Evolutionary conservation across 2,888 invertebrate species (phyloP).

Genomic region (Aplocera efformata): DNA sequence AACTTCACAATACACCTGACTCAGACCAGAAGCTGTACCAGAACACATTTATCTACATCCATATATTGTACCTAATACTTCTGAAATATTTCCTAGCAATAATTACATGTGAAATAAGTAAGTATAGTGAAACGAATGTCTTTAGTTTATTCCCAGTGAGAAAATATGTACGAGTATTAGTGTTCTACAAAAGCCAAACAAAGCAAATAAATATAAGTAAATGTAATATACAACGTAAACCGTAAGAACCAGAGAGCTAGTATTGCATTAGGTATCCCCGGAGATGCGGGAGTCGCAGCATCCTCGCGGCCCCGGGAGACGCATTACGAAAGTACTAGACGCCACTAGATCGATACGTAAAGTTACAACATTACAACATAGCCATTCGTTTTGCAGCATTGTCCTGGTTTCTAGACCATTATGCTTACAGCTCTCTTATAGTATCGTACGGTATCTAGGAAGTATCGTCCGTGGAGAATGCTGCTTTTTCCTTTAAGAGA

Average conservation of each 20-base stretch:
- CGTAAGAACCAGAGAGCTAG: constrained; percentile 51
- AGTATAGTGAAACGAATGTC: no score
- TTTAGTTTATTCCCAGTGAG: background rate
- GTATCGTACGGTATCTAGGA: constrained; percentile 12
- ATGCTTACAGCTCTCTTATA: constrained; percentile 7
- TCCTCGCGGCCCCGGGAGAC: constrained; percentile 67
- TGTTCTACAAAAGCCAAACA: constrained; percentile 7
- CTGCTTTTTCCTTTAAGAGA: background rate
- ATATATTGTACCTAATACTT: no score
- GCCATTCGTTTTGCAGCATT: constrained; percentile 49
- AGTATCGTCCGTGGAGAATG: constrained; percentile 1
- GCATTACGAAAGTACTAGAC: constrained; percentile 75
- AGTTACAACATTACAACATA: constrained; percentile 56
- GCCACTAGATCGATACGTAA: constrained; percentile 70
- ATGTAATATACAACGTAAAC: constrained; percentile 34
- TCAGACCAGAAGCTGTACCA: background rate
- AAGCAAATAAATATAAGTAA: constrained; percentile 32
- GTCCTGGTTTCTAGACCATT: constrained; percentile 30
- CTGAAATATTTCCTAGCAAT: no score
- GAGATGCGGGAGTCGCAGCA: constrained; percentile 64
- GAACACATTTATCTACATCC: no score
- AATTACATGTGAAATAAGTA: no score
- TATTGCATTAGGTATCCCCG: constrained; percentile 73
- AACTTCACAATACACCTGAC: background rate
- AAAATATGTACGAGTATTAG: background rate